phyloP scores from a whole-genome alignment of 2,888 invertebrate genomes.

The Phragmatobia fuliginosa region DNA sequence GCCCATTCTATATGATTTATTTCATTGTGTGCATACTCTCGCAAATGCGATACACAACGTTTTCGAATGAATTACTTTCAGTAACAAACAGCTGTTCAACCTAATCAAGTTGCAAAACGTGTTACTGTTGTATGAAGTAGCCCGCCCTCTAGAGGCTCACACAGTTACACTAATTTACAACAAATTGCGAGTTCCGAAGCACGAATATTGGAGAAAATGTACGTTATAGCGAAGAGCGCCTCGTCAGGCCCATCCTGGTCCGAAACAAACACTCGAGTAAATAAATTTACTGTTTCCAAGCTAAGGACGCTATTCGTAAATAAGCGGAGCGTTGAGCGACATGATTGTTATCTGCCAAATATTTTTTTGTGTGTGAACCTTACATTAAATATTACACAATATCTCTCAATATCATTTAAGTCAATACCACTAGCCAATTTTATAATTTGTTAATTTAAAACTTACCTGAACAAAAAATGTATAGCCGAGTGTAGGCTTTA shows the following conservation, averaged over 20 bases:
- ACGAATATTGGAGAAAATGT: slow-evolving; percentile 40
- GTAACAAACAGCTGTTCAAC: slow-evolving; percentile 24
- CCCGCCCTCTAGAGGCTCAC: slow-evolving; percentile 16
- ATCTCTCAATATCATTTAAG: too few relatives aligned
- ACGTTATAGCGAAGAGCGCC: slow-evolving; percentile 11
- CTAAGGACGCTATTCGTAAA: not conserved
- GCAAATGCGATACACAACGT: not conserved
- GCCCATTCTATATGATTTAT: not conserved
- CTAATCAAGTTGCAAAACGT: slow-evolving; percentile 29
- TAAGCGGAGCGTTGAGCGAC: not conserved
- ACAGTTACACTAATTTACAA: slow-evolving; percentile 47
- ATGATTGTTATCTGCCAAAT: not conserved
- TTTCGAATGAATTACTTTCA: slow-evolving; percentile 11
- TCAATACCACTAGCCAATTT: too few relatives aligned
- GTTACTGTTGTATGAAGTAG: slow-evolving; percentile 25
- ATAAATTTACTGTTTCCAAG: slow-evolving; percentile 31
- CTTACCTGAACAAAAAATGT: too few relatives aligned
- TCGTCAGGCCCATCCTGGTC: slow-evolving; percentile 13
- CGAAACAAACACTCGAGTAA: slow-evolving; percentile 36
- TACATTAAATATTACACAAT: too few relatives aligned
- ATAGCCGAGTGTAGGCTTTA: too few relatives aligned
- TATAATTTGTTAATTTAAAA: too few relatives aligned
- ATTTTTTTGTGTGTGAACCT: too few relatives aligned
- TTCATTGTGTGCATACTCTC: not conserved
- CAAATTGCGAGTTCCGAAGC: slow-evolving; percentile 34